These are phyloP conservation scores for Trigoniulus corallinus DNA, from an alignment of 1,140 invertebrate species.

Conservation along the genomic window DNA sequence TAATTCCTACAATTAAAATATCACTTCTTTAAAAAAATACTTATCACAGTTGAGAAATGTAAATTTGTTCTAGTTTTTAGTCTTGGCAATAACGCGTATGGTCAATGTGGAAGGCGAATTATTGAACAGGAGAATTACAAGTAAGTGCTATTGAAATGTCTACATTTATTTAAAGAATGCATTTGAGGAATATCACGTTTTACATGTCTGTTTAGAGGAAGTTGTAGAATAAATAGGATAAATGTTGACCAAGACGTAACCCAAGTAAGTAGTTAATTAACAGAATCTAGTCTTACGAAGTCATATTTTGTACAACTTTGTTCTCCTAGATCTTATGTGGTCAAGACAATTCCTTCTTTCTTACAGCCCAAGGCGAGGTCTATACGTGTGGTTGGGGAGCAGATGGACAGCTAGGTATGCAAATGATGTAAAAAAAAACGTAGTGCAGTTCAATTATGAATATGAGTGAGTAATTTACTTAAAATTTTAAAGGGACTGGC, in stretches of 20 bases:
- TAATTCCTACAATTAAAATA: neutral
- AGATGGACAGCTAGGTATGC: slow-evolving; percentile 79
- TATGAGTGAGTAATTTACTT: neutral
- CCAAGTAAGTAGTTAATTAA: no score
- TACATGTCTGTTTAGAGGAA: no score
- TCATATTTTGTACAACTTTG: no score
- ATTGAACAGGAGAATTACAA: slow-evolving; percentile 58
- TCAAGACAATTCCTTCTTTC: slow-evolving; percentile 68
- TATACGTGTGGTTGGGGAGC: slow-evolving; percentile 84
- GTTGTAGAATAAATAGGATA: no score
- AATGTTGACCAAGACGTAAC: no score
- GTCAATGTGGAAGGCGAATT: slow-evolving; percentile 76
- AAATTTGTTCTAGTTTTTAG: slow-evolving; percentile 61
- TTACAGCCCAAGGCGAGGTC: slow-evolving; percentile 61
- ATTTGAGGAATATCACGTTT: neutral
- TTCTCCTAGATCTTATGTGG: slow-evolving; percentile 51
- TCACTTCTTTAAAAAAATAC: neutral
- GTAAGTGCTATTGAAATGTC: slow-evolving; percentile 1
- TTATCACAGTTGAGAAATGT: slow-evolving; percentile 2
- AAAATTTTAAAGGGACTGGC: slow-evolving; percentile 17
- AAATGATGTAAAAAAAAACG: slow-evolving; percentile 20
- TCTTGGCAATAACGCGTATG: slow-evolving; percentile 82
- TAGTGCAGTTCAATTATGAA: neutral
- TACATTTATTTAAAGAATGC: neutral
- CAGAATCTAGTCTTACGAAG: no score